These are phyloP conservation scores for Pristionchus pacificus DNA, from an alignment of 1,140 invertebrate genomes.

Conservation along the genomic window DNA sequence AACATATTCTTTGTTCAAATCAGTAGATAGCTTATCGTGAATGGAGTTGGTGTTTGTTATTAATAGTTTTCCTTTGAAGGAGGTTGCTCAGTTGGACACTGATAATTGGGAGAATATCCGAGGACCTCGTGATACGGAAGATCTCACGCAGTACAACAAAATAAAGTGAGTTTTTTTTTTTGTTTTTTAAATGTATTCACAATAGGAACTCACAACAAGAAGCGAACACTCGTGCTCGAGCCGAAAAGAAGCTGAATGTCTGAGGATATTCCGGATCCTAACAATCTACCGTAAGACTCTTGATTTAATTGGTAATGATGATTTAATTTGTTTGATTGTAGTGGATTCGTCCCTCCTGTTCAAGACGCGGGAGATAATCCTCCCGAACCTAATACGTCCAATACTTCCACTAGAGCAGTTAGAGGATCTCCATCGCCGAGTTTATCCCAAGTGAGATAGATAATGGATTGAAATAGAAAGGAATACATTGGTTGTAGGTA, in stretches of 20 bases:
- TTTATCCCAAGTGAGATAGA: not conserved
- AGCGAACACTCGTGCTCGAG: constrained; percentile 18
- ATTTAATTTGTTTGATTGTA: not conserved
- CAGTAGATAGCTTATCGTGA: not conserved
- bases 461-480: not conserved
- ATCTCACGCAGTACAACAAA: constrained; percentile 38
- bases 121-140: constrained; percentile 43
- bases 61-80: constrained; percentile 30
- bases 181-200: constrained; percentile 9
- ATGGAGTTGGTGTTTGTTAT: not conserved
- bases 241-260: constrained; percentile 8
- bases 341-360: not conserved
- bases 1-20: not conserved
- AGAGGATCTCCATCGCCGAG: not conserved
- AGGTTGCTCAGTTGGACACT: constrained; percentile 45
- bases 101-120: constrained; percentile 52
- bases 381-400: not conserved
- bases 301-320: not conserved
- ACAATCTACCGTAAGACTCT: not conserved
- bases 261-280: not conserved
- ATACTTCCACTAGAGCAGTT: not conserved
- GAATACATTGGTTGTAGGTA: not conserved
- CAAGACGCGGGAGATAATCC: not conserved
- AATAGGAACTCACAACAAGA: constrained; percentile 30
- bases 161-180: constrained; percentile 35